Evolutionary conservation across 2,113 vertebrate species (phyloP), one percentile per base, ranked within the genome.

Genomic region (Hyla sarda): DNA sequence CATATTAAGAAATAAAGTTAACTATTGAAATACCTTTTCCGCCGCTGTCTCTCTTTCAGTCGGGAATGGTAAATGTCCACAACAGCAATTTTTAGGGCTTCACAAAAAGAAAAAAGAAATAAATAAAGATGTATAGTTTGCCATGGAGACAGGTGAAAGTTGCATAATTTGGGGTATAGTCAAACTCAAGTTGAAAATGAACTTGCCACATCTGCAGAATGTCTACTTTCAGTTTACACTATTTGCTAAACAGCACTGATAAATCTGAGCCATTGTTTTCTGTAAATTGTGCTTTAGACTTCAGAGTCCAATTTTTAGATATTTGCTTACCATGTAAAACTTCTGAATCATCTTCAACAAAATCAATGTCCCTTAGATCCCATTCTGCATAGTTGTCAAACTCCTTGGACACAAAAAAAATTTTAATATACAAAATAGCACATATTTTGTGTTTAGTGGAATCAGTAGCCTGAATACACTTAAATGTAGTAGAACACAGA

Each of bases 301-400:
- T n/a, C n/a, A n/a, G n/a, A n/a, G n/a, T n/a, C n/a, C n/a, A n/a
- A n/a, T n/a, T n/a, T n/a, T n/a, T n/a, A n/a, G n/a, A n/a, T 32
- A n/a, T 32, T 32, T 82, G 94, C 96, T 93, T 93, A 99, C 98
- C 94, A 48, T 96, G 97, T 87, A 99, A 93, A 91, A 99, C 95
- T 87, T 99, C 98, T 10, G 98, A 99, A 92, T 99, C 98, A 88
- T 99, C 98, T 89, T 99, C 98, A 86, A 99, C 98, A 96, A 99
- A 99, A 92, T 99, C 98, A 41, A 99, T 99, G 89, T 99, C 98
- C 92, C 98, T 99, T 92, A 99, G 93, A 93, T 99, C 98, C 98
- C 98, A 99, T 90, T 99, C 98, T 30, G 98, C 98, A 14, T 99
- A 99, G 94, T 99, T 99, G 94, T 99, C 98, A 92, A 99, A 99